Percentiles rank a stretch among this genome's conserved stretches.
These are phyloP conservation scores for Caenorhabditis latens DNA, from an alignment of 1,140 invertebrate genomes.

Conservation along the genomic window DNA sequence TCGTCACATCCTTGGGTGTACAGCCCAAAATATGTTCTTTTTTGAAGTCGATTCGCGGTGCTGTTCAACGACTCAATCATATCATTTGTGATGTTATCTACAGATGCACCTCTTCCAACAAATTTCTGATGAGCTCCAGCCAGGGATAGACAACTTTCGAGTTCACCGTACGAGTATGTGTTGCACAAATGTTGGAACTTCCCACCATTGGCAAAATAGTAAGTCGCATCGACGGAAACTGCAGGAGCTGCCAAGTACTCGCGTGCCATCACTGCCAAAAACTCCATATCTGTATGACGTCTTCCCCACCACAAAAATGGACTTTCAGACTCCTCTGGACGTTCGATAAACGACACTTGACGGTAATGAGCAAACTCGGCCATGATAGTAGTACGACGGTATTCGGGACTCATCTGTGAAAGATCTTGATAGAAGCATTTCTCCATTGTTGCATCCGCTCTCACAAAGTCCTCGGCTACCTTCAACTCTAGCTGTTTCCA, in stretches of 20 bases:
- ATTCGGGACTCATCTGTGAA: too few relatives aligned
- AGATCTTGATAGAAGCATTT: not conserved
- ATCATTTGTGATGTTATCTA: not conserved
- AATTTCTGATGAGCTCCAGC: not conserved
- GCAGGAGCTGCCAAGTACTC: slow-evolving; percentile 30
- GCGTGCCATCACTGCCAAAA: not conserved
- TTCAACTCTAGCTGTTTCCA: not conserved
- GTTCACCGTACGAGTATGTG: too few relatives aligned
- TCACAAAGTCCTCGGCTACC: not conserved
- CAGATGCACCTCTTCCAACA: not conserved
- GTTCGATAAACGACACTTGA: not conserved
- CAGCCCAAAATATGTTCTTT: not conserved
- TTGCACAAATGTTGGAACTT: not conserved
- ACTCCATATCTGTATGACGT: not conserved
- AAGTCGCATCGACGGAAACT: not conserved
- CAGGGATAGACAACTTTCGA: not conserved
- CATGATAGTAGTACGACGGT: not conserved
- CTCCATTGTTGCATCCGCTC: not conserved
- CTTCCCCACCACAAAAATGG: not conserved
- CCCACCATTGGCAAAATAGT: not conserved
- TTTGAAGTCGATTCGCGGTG: not conserved
- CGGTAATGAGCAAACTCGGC: not conserved
- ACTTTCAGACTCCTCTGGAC: not conserved
- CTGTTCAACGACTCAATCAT: not conserved
- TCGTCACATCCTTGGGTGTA: too few relatives aligned